phyloP scores from a whole-genome alignment of 2,888 invertebrate species.

The Serrognathus titanus region DNA sequence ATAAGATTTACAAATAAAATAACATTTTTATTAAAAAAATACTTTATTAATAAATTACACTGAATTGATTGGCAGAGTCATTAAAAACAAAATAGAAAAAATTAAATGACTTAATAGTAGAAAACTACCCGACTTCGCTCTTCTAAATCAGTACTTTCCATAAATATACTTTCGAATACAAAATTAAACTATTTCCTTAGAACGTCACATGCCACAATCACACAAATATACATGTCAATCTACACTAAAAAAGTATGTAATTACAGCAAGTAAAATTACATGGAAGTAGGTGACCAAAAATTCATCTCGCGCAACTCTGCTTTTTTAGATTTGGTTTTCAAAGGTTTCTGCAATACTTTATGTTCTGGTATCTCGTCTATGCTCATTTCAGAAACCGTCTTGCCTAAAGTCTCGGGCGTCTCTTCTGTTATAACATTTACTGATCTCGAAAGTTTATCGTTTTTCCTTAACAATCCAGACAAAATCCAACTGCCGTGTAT shows the following conservation, averaged over 20 bases:
- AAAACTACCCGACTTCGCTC: too few relatives aligned
- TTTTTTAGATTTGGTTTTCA: constrained; percentile 56
- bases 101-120: too few relatives aligned
- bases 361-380: constrained; percentile 30
- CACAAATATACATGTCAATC: too few relatives aligned
- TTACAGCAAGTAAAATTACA: constrained; percentile 51
- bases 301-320: constrained; percentile 78
- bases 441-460: constrained; percentile 49
- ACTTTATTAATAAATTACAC: too few relatives aligned
- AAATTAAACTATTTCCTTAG: too few relatives aligned
- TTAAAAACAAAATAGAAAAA: background rate
- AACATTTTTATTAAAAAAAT: too few relatives aligned
- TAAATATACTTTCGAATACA: too few relatives aligned
- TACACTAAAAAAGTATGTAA: too few relatives aligned
- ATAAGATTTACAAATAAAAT: too few relatives aligned
- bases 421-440: constrained; percentile 60
- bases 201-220: too few relatives aligned
- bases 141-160: too few relatives aligned
- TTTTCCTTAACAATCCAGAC: constrained; percentile 62
- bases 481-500: constrained; percentile 61
- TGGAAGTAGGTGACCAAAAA: constrained; percentile 82
- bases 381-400: constrained; percentile 19
- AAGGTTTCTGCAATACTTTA: constrained; percentile 27
- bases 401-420: constrained; percentile 41
- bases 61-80: too few relatives aligned